Conservation (phyloP, 2,888 invertebrate species). For the Andricus curvator region DNA sequence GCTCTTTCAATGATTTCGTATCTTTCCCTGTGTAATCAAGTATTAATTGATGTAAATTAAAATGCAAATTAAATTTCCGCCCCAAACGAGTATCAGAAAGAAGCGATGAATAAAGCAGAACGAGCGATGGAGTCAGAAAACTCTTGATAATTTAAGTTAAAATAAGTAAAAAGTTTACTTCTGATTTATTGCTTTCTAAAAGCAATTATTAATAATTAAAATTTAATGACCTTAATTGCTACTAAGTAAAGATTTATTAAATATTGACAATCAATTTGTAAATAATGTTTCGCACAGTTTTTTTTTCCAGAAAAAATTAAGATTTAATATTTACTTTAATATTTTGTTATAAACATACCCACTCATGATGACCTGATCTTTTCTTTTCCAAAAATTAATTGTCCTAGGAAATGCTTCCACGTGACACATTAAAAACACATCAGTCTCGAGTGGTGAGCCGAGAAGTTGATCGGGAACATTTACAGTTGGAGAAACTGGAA, state of each 20-base stretch:
- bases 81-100: neutral
- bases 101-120: neutral
- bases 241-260: neutral
- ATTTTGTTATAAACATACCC: slow-evolving; percentile 71
- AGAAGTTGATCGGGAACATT: slow-evolving; percentile 83
- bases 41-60: slow-evolving; percentile 9
- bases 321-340: no score
- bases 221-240: neutral
- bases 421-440: slow-evolving; percentile 83
- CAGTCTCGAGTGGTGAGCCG: slow-evolving; percentile 83
- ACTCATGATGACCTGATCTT: slow-evolving; percentile 83
- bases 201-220: neutral
- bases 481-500: slow-evolving; percentile 84
- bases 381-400: slow-evolving; percentile 85
- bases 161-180: neutral
- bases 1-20: slow-evolving; percentile 83
- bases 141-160: slow-evolving; percentile 17
- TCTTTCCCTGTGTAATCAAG: slow-evolving; percentile 80
- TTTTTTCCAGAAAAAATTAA: neutral
- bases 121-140: slow-evolving; percentile 9
- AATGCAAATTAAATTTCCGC: neutral
- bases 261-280: neutral
- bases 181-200: neutral
- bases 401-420: slow-evolving; percentile 85
- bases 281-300: neutral